Evolutionary conservation across 2,113 vertebrate genomes (phyloP).

Genomic region (Bostrychus sinensis): DNA sequence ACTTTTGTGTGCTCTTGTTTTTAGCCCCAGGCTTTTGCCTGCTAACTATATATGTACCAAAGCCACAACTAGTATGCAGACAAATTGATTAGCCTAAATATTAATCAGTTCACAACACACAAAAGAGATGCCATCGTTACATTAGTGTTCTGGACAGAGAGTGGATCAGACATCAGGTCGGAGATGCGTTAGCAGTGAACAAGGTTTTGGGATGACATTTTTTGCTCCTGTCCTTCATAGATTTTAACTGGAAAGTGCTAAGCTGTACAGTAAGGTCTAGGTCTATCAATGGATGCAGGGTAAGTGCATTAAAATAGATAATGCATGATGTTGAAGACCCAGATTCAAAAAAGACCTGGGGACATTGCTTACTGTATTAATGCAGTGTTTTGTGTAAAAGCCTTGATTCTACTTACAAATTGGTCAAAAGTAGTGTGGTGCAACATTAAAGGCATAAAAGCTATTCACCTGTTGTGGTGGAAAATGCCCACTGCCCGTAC

Average conservation of each 20-base stretch:
- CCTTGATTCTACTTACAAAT: neutral
- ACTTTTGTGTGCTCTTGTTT: slow-evolving; percentile 27
- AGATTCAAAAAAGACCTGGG: slow-evolving; percentile 11
- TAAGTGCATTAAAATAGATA: slow-evolving; percentile 40
- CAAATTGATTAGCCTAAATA: slow-evolving; percentile 67
- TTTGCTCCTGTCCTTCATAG: slow-evolving; percentile 52
- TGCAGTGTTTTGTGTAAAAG: neutral
- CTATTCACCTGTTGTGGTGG: neutral
- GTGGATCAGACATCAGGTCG: slow-evolving; percentile 44
- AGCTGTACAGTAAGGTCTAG: slow-evolving; percentile 49
- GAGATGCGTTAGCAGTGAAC: slow-evolving; percentile 51
- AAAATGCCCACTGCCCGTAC: neutral
- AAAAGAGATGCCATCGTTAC: slow-evolving; percentile 44
- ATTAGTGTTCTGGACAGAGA: slow-evolving; percentile 30
- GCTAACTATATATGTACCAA: slow-evolving; percentile 45
- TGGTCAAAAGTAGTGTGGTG: neutral
- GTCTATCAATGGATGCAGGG: slow-evolving; percentile 42
- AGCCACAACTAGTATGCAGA: slow-evolving; percentile 51
- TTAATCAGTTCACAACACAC: slow-evolving; percentile 50
- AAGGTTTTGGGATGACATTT: slow-evolving; percentile 55
- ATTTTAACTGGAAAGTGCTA: slow-evolving; percentile 59
- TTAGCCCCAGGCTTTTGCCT: slow-evolving; percentile 35
- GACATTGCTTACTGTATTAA: slow-evolving; percentile 10
- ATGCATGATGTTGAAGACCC: slow-evolving; percentile 31
- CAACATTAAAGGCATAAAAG: neutral